Evolutionary conservation across 1,140 invertebrate species (phyloP).

Genomic region (Pseudomyrmex gracilis): DNA sequence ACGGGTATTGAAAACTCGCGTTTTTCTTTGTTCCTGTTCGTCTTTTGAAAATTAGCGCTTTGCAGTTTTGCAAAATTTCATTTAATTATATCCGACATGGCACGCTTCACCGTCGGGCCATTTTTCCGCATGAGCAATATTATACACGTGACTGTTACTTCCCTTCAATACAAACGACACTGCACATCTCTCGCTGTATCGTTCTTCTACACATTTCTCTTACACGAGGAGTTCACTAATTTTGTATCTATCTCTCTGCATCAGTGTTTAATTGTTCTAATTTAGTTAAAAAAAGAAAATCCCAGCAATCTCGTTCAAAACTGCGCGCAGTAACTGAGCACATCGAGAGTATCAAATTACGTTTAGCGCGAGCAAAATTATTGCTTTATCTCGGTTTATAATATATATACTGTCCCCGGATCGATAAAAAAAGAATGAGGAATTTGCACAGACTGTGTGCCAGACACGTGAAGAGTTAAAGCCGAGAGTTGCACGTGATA

Average conservation of each 20-base stretch:
- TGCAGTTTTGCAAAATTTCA: conserved; percentile 23
- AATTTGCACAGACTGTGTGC: conserved; percentile 3
- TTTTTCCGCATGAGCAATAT: not conserved
- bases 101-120: not conserved
- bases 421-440: conserved; percentile 6
- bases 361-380: conserved; percentile 24
- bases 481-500: conserved; percentile 37
- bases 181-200: not conserved
- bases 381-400: not conserved
- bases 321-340: not conserved
- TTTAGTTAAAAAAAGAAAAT: conserved; percentile 9
- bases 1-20: conserved; percentile 25
- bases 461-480: conserved; percentile 45
- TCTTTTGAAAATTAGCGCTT: conserved; percentile 41
- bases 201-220: not conserved
- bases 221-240: conserved; percentile 15
- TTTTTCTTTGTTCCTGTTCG: not conserved
- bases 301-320: not conserved
- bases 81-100: conserved; percentile 13
- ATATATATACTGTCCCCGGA: not conserved
- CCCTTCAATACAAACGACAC: conserved; percentile 8
- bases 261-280: conserved; percentile 11
- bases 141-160: not conserved
- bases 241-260: not conserved
- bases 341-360: conserved; percentile 49